Evolutionary conservation across 2,113 vertebrate genomes (phyloP).

Genomic region (Nettapus auritus): DNA sequence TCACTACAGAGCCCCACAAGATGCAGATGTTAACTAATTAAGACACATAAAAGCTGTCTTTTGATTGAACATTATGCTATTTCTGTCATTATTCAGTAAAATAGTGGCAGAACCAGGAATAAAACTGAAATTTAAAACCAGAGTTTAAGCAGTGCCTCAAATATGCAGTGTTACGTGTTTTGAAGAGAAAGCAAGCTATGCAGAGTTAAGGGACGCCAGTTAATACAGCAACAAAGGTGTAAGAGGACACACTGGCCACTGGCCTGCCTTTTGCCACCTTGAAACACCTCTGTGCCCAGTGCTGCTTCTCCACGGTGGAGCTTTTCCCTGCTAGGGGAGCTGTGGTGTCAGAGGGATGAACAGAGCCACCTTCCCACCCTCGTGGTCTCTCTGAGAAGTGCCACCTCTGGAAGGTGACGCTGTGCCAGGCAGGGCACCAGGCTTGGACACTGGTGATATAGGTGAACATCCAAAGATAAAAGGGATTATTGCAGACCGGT

Average conservation of each 20-base stretch:
- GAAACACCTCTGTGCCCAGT: fast-evolving
- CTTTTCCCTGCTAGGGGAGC: not conserved
- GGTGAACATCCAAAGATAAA: not conserved
- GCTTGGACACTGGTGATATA: not conserved
- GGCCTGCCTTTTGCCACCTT: not conserved
- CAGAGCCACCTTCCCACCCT: not conserved
- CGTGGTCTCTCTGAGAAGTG: not conserved
- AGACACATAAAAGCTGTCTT: not conserved
- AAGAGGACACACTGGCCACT: not conserved
- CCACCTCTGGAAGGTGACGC: not conserved
- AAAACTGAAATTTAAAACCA: not conserved
- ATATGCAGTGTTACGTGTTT: not conserved
- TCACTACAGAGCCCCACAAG: not conserved
- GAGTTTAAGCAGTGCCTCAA: not conserved
- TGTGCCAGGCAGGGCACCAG: not conserved
- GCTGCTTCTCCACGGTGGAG: not conserved
- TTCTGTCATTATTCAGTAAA: not conserved
- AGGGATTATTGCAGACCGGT: not conserved
- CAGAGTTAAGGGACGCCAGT: not conserved
- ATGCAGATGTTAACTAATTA: not conserved
- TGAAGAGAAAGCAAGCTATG: not conserved
- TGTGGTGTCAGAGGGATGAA: not conserved
- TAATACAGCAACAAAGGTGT: not conserved
- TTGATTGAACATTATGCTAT: not conserved
- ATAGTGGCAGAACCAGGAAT: not conserved